Percentiles rank a stretch among this genome's conserved stretches.
Evolutionary conservation across 1,140 invertebrate species (phyloP).

Genomic region (Bicyclus anynana): DNA sequence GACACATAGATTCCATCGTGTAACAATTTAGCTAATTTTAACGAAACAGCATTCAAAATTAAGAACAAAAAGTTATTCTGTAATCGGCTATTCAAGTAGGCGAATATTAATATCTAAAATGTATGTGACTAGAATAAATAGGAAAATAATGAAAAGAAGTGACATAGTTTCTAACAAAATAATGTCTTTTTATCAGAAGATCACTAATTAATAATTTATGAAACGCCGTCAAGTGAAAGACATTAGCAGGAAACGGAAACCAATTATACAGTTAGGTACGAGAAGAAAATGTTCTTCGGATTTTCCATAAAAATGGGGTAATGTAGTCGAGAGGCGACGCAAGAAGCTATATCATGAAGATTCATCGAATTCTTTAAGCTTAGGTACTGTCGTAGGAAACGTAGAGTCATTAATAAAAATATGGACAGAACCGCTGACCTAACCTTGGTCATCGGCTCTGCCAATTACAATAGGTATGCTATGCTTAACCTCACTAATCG

Average conservation of each 20-base stretch:
- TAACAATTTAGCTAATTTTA: too few species aligned
- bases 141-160: not conserved
- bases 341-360: not conserved
- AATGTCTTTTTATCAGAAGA: not conserved
- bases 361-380: not conserved
- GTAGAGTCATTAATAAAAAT: too few species aligned
- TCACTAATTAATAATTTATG: slow-evolving; percentile 26
- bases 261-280: slow-evolving; percentile 11
- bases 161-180: not conserved
- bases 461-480: too few species aligned
- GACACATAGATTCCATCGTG: too few species aligned
- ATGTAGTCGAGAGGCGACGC: not conserved
- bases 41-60: too few species aligned
- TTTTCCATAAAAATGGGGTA: not conserved
- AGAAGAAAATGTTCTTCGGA: slow-evolving; percentile 9
- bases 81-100: too few species aligned
- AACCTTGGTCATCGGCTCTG: too few species aligned
- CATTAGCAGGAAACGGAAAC: slow-evolving; percentile 24
- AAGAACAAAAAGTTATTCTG: too few species aligned
- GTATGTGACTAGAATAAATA: not conserved
- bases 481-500: too few species aligned
- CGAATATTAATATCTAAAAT: not conserved
- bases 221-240: slow-evolving; percentile 14
- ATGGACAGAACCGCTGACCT: too few species aligned
- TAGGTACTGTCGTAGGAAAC: not conserved